phyloP scores from a whole-genome alignment of 2,113 vertebrate genomes.

The Morone chrysops region DNA sequence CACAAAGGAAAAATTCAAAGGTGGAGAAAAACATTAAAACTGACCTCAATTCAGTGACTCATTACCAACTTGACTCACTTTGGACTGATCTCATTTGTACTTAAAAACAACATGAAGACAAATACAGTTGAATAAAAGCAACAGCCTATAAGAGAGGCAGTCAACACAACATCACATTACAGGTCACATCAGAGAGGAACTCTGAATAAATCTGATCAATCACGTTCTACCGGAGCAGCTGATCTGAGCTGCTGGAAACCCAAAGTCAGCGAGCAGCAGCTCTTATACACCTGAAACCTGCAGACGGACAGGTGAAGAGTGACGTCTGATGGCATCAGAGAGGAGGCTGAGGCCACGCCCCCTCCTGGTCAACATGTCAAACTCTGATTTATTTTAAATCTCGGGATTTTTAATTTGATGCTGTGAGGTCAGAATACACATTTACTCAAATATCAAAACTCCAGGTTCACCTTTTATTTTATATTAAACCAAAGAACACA shows the following conservation, averaged over 20 bases:
- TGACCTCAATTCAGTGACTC: too few relatives aligned
- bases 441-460: too few relatives aligned
- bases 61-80: too few relatives aligned
- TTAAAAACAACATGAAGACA: too few relatives aligned
- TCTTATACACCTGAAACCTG: conserved; percentile 32
- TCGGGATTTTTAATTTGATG: too few relatives aligned
- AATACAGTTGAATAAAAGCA: too few relatives aligned
- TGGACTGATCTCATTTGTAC: too few relatives aligned
- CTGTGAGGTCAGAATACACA: too few relatives aligned
- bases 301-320: neutral
- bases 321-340: neutral
- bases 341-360: conserved; percentile 1
- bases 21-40: too few relatives aligned
- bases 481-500: too few relatives aligned
- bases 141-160: neutral
- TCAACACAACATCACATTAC: neutral
- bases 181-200: neutral
- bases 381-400: neutral
- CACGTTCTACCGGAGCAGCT: neutral
- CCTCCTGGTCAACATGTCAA: neutral
- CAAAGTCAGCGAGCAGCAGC: neutral
- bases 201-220: neutral
- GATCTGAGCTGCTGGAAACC: neutral
- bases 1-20: too few relatives aligned
- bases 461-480: too few relatives aligned